A percentile compares a stretch with the other conserved stretches of the same genome.
phyloP scores from a whole-genome alignment of 2,797 vertebrate species.

The Orestias chungarensis region DNA sequence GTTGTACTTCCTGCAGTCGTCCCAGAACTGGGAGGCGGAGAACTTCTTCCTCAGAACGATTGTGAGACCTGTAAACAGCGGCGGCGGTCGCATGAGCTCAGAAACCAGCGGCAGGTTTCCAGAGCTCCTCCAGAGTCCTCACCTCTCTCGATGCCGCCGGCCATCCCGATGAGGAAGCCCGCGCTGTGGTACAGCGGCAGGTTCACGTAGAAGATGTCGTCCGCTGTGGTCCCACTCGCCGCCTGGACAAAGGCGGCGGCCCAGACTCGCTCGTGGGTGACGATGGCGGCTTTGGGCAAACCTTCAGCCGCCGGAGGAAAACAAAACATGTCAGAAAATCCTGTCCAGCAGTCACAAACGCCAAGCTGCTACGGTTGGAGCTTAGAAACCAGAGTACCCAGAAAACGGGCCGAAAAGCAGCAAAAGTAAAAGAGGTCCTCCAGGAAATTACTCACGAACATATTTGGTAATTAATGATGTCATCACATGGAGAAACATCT shows the following conservation, averaged over 20 bases:
- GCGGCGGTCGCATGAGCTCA: no score
- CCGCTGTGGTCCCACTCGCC: conserved; percentile 61
- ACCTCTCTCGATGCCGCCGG: conserved; percentile 84
- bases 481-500: no score
- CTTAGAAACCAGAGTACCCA: no score
- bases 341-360: neutral
- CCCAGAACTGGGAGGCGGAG: conserved; percentile 94
- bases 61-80: conserved; percentile 48
- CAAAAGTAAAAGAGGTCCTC: no score
- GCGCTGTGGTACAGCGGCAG: conserved; percentile 92
- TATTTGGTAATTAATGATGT: no score
- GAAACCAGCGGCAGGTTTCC: neutral
- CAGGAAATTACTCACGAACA: no score
- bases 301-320: conserved; percentile 67
- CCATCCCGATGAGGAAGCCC: conserved; percentile 84
- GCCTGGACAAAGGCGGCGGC: conserved; percentile 72
- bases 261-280: conserved; percentile 85
- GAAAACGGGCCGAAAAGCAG: no score
- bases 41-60: conserved; percentile 86
- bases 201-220: conserved; percentile 85
- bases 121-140: neutral
- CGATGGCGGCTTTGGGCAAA: conserved; percentile 89
- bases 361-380: neutral
- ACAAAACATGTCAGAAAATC: neutral
- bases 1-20: conserved; percentile 89